Percentiles rank a stretch among this genome's conserved stretches.
phyloP scores from a whole-genome alignment of 2,113 vertebrate genomes.

The Anthoscopus minutus region DNA sequence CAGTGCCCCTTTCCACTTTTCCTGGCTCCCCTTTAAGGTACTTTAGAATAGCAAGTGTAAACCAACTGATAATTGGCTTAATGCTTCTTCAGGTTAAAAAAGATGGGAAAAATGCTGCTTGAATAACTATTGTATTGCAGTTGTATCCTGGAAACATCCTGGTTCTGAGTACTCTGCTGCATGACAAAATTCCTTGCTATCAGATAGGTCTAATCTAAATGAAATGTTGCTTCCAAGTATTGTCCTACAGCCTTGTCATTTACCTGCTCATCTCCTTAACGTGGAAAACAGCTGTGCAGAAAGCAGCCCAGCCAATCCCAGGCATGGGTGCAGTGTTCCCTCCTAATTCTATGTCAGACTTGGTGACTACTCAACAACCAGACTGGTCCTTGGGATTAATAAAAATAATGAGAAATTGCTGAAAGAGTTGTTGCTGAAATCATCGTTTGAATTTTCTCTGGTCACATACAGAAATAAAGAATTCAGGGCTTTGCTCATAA shows the following conservation, averaged over 20 bases:
- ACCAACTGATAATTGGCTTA: no score
- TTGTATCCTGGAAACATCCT: not conserved
- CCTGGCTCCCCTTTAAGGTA: not conserved
- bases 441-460: not conserved
- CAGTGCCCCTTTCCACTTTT: not conserved
- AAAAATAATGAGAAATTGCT: not conserved
- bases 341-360: not conserved
- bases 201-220: not conserved
- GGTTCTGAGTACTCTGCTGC: not conserved
- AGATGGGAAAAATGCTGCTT: not conserved
- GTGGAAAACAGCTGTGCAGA: not conserved
- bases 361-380: not conserved
- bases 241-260: conserved; percentile 2
- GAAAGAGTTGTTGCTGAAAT: not conserved
- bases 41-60: not conserved
- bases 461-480: not conserved
- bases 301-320: not conserved
- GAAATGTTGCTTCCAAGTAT: conserved; percentile 30
- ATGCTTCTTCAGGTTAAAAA: not conserved
- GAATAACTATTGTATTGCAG: not conserved
- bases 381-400: not conserved
- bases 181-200: not conserved
- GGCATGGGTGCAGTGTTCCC: not conserved
- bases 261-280: not conserved
- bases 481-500: not conserved